A percentile compares a stretch with the other conserved stretches of the same genome.
These are phyloP conservation scores for Helobdella robusta DNA, from an alignment of 2,888 invertebrate species.

Conservation along the genomic window DNA sequence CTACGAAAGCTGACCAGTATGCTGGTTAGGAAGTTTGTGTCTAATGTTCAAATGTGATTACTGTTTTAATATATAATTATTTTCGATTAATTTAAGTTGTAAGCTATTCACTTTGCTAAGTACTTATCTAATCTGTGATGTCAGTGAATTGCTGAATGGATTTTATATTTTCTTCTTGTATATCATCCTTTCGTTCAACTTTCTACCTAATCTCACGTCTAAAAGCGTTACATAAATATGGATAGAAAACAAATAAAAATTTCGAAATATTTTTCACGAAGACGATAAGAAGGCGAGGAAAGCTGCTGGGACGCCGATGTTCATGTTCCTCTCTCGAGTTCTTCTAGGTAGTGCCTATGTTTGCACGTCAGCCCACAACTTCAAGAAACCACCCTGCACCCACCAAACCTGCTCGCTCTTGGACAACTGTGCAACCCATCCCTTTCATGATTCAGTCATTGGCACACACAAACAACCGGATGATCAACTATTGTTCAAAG, in stretches of 20 bases:
- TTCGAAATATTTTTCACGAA: too few species aligned
- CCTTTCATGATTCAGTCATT: constrained; percentile 22
- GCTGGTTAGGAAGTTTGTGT: constrained; percentile 32
- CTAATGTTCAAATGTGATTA: not conserved
- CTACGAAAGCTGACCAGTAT: constrained; percentile 40
- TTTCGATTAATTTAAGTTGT: too few species aligned
- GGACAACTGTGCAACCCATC: constrained; percentile 1
- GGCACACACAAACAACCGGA: constrained; percentile 21
- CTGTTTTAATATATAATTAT: not conserved
- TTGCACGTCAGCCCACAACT: constrained; percentile 10
- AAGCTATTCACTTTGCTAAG: too few species aligned
- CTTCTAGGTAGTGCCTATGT: constrained; percentile 22
- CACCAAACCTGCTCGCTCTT: not conserved
- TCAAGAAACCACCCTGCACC: constrained; percentile 20
- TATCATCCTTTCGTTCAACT: too few species aligned
- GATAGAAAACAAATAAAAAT: too few species aligned
- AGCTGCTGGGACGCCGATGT: constrained; percentile 12
- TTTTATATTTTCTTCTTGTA: too few species aligned
- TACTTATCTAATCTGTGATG: too few species aligned
- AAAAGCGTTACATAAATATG: too few species aligned
- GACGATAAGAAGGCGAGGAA: constrained; percentile 14
- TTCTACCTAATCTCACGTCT: too few species aligned
- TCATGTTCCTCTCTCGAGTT: constrained; percentile 24
- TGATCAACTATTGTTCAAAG: constrained; percentile 33
- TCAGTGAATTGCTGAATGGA: too few species aligned